Evolutionary conservation across 2,797 vertebrate genomes (phyloP).

Genomic region (Rhyacichthys aspro): DNA sequence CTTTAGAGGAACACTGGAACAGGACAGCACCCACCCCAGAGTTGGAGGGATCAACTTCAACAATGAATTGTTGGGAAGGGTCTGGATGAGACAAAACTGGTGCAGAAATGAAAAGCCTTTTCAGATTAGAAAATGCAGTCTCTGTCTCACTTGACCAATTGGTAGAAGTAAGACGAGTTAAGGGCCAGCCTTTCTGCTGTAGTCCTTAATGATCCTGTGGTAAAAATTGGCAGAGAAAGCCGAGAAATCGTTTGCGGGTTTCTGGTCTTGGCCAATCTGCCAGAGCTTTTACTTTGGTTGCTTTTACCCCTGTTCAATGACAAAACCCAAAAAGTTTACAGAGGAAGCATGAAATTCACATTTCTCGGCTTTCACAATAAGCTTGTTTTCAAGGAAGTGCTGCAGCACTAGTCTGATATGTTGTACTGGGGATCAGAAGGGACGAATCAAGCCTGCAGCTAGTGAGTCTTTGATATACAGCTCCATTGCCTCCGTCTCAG

Average conservation of each 20-base stretch:
- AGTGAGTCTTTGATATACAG: too few relatives aligned
- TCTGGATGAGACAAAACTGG: background rate
- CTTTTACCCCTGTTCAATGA: background rate
- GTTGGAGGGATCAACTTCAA: background rate
- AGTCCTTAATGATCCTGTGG: too few relatives aligned
- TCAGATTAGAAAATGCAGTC: background rate
- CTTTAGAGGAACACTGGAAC: too few relatives aligned
- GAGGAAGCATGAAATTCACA: background rate
- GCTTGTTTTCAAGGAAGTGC: background rate
- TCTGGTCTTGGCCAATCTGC: background rate
- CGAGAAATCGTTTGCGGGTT: background rate
- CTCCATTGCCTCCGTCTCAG: too few relatives aligned
- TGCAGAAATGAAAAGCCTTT: background rate
- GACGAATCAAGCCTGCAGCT: too few relatives aligned
- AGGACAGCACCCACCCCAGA: too few relatives aligned
- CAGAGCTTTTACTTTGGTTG: background rate
- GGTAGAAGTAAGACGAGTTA: too few relatives aligned
- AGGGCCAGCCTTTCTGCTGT: too few relatives aligned
- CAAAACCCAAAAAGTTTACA: background rate
- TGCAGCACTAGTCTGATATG: too few relatives aligned
- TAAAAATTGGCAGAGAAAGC: background rate
- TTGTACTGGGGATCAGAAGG: too few relatives aligned
- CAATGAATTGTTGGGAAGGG: background rate
- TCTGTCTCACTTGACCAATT: background rate
- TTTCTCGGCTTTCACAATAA: background rate